Evolutionary conservation across 2,888 invertebrate genomes (phyloP).

Genomic region (Drosophila algonquin): DNA sequence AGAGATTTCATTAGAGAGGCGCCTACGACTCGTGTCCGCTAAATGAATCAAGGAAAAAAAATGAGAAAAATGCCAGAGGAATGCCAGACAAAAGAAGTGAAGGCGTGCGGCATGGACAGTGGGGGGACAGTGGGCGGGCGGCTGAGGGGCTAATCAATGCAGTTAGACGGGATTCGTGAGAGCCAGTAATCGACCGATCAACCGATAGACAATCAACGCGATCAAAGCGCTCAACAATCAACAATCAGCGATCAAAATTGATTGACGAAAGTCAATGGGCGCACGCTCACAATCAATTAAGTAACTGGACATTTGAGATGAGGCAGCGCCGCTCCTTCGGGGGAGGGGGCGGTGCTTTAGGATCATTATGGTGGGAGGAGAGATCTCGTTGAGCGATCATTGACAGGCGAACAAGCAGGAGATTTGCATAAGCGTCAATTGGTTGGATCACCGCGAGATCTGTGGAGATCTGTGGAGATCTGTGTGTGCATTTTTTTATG

Average conservation of each 20-base stretch:
- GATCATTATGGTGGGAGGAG: slow-evolving; percentile 39
- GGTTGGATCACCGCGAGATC: slow-evolving; percentile 32
- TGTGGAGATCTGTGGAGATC: background rate
- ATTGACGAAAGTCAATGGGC: slow-evolving; percentile 75
- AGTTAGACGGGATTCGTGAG: slow-evolving; percentile 47
- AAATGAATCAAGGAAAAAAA: slow-evolving; percentile 42
- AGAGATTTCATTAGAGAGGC: slow-evolving; percentile 47
- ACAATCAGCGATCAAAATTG: slow-evolving; percentile 59
- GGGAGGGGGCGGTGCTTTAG: slow-evolving; percentile 18
- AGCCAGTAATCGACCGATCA: slow-evolving; percentile 52
- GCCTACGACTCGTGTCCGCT: slow-evolving; percentile 41
- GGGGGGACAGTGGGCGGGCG: background rate
- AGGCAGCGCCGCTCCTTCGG: slow-evolving; percentile 2
- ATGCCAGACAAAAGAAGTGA: slow-evolving; percentile 62
- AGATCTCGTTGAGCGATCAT: slow-evolving; percentile 49
- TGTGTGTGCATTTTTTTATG: slow-evolving; percentile 25
- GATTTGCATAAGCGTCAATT: slow-evolving; percentile 57
- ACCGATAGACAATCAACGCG: slow-evolving; percentile 25
- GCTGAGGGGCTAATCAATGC: slow-evolving; percentile 55
- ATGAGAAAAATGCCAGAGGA: slow-evolving; percentile 59
- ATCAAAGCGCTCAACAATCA: slow-evolving; percentile 23
- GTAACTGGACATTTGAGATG: slow-evolving; percentile 57
- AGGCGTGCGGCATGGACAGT: slow-evolving; percentile 54
- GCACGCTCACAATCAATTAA: slow-evolving; percentile 76
- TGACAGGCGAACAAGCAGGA: slow-evolving; percentile 34